phyloP scores from a whole-genome alignment of 1,140 invertebrate species.

The Bombus vancouverensis region DNA sequence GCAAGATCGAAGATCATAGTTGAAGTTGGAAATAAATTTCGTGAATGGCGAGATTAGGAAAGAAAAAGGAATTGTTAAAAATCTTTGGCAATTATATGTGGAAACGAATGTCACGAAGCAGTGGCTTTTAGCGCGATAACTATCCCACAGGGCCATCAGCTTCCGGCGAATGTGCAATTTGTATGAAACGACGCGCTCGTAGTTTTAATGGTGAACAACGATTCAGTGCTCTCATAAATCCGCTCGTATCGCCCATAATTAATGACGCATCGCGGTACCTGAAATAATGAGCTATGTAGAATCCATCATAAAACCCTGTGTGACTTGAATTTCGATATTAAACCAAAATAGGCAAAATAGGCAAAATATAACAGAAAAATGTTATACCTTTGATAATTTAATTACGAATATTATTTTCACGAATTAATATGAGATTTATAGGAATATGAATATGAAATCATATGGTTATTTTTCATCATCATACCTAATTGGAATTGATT shows the following conservation, averaged over 20 bases:
- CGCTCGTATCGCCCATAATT: constrained; percentile 7
- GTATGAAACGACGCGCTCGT: background rate
- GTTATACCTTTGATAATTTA: too few relatives aligned
- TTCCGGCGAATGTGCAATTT: background rate
- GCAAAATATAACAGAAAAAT: too few relatives aligned
- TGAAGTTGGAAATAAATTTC: background rate
- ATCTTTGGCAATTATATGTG: background rate
- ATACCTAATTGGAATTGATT: too few relatives aligned
- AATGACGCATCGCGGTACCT: background rate
- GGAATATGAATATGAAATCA: too few relatives aligned
- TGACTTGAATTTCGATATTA: background rate
- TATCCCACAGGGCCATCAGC: background rate
- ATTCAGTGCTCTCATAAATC: background rate
- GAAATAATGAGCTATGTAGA: background rate
- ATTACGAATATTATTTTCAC: too few relatives aligned
- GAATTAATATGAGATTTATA: too few relatives aligned
- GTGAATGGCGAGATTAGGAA: background rate
- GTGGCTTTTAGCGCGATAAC: background rate
- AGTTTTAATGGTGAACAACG: constrained; percentile 13
- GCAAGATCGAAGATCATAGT: background rate
- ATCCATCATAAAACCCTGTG: background rate
- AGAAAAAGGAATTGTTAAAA: background rate
- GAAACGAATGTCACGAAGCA: background rate
- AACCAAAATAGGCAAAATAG: background rate
- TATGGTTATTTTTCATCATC: too few relatives aligned